Percentiles rank a stretch among this genome's conserved stretches.
Evolutionary conservation across 2,113 vertebrate genomes (phyloP).

Genomic region (Dicrurus megarhynchus): DNA sequence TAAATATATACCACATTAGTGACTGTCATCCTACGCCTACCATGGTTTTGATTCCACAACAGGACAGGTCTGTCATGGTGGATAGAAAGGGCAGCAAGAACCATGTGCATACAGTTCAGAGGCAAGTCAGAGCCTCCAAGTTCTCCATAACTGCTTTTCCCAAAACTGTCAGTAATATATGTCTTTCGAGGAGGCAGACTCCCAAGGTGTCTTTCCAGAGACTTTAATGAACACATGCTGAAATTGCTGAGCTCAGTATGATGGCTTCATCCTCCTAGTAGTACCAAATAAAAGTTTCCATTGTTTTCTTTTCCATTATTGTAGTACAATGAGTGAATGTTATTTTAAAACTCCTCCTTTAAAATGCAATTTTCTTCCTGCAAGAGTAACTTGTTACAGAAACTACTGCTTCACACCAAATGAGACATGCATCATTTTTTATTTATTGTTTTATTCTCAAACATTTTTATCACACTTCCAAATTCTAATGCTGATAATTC

Average conservation of each 20-base stretch:
- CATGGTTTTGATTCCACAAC: neutral
- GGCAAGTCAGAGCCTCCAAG: neutral
- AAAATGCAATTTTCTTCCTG: neutral
- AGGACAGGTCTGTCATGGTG: neutral
- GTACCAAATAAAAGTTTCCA: neutral
- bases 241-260: neutral
- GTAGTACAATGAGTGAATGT: neutral
- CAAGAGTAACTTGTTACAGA: neutral
- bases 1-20: neutral
- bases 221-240: rapidly evolving
- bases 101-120: neutral
- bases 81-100: neutral
- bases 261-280: neutral
- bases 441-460: neutral
- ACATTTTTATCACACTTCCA: neutral
- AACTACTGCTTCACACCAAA: neutral
- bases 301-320: neutral
- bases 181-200: neutral
- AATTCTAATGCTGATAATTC: slow-evolving; percentile 9
- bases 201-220: neutral
- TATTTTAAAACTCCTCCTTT: neutral
- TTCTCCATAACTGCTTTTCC: neutral
- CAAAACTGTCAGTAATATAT: neutral
- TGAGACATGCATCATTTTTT: neutral
- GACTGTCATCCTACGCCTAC: neutral